These are phyloP conservation scores for Acromyrmex charruanus DNA, from an alignment of 1,140 invertebrate genomes.

Conservation along the genomic window DNA sequence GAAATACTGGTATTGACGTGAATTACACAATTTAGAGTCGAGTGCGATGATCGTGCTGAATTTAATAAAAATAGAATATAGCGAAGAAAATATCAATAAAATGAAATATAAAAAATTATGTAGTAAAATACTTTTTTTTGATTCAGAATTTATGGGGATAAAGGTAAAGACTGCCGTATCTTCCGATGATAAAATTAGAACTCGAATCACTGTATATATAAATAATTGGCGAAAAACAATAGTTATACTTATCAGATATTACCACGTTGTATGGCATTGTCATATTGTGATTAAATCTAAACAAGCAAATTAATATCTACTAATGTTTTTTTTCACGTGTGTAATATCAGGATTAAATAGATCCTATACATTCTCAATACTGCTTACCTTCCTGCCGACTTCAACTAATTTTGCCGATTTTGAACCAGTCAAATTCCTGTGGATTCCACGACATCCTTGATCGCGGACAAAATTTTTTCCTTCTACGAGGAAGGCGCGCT, in stretches of 20 bases:
- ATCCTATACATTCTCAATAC: not conserved
- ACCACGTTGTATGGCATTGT: not conserved
- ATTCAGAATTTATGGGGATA: not conserved
- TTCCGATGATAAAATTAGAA: slow-evolving; percentile 12
- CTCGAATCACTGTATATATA: not conserved
- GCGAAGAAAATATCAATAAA: not conserved
- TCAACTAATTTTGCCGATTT: not conserved
- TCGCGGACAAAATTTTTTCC: slow-evolving; percentile 49
- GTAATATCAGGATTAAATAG: not conserved
- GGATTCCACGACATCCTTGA: slow-evolving; percentile 46
- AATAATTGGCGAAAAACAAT: not conserved
- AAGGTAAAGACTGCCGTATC: not conserved
- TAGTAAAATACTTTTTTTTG: not conserved
- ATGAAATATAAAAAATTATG: not conserved
- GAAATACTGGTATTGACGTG: not conserved
- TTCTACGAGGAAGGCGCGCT: not conserved
- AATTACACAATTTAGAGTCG: not conserved
- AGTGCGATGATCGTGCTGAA: too few species aligned
- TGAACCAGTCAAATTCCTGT: not conserved
- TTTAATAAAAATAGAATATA: not conserved
- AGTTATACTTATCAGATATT: not conserved
- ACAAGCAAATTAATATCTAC: not conserved
- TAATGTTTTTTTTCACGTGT: not conserved
- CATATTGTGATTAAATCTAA: not conserved
- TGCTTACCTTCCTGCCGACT: not conserved